phyloP scores from a whole-genome alignment of 2,113 vertebrate species.

The Cheirogaleus medius region DNA sequence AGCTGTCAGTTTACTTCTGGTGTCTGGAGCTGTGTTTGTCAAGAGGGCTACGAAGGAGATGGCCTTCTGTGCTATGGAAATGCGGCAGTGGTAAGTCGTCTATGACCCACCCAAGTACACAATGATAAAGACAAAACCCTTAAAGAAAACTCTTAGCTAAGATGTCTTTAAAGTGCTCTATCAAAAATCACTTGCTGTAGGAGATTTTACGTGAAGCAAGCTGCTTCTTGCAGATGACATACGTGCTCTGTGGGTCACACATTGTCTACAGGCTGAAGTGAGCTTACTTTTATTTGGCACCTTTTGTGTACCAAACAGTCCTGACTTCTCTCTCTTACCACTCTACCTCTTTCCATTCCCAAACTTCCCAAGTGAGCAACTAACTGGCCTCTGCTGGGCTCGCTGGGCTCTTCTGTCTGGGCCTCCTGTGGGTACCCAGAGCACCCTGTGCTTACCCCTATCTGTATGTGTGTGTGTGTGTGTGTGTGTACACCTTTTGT shows the following conservation, averaged over 20 bases:
- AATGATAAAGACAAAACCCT: neutral
- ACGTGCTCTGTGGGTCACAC: neutral
- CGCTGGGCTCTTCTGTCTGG: neutral
- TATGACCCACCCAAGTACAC: fast-evolving
- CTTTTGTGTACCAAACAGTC: neutral
- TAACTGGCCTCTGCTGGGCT: neutral
- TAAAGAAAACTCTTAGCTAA: neutral
- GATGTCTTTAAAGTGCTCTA: neutral
- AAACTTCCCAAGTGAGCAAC: neutral
- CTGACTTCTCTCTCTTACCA: neutral
- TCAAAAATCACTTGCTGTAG: neutral
- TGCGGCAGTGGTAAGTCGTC: conserved; percentile 86
- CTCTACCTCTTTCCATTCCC: neutral
- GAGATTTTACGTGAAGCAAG: neutral
- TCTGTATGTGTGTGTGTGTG: too few relatives aligned
- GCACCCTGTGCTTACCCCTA: neutral
- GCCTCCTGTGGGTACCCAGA: neutral
- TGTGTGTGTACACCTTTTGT: neutral
- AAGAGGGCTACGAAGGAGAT: conserved; percentile 87
- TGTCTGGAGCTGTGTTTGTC: conserved; percentile 91
- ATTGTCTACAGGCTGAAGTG: neutral
- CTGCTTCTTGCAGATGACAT: neutral
- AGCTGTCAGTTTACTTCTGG: conserved; percentile 81
- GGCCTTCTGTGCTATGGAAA: conserved; percentile 91
- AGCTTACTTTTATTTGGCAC: neutral